Evolutionary conservation across 1,140 invertebrate genomes (phyloP), one percentile per base, ranked within the genome.

Genomic region (Callitettix versicolor): DNA sequence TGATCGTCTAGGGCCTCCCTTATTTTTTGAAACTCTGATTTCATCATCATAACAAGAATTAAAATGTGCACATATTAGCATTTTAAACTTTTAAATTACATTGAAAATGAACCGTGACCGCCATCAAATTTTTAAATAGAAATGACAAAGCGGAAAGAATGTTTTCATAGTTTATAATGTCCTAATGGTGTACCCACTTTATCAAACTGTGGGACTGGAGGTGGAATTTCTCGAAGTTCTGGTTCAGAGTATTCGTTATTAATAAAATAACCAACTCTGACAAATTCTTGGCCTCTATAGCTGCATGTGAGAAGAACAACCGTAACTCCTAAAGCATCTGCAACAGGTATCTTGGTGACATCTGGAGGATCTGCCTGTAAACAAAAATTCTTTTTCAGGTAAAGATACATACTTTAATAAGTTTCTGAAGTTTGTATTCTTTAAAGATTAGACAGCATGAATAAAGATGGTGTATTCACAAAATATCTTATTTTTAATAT

Each of bases 221-320:
- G 96, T 21, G 94, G 94, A 71, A 95, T 97, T 71, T 98, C 95
- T 58, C 85, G 80, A 58, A 98, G 71, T 70, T 98, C 95, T 3
- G 84, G 83, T 67, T 98, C 94, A 20, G 76, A 82, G 68, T 99
- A 99, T 67, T 98, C 95, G 68, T 98, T 98, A 65, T 98, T 98
- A 42, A 99, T 96, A 69, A 97, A 99, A 71, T 98, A 99, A 11
- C 96, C 95, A 17, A 99, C 92, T 58, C 95, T 72, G 1, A 98
- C 93, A 69, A 99, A 99, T 73, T 98, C 95, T 64, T 95, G 91
- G 7, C 79, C 78, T 64, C 81, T 75, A 64, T 98, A 99, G 0
- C 90, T 94, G 71, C 95, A 98, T 1, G 94, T 97, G 43, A 99
- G 71, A 21, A 99, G 72, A 0, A 99, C 91, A 7, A 98, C 95